A percentile compares a stretch with the other conserved stretches of the same genome.
phyloP scores from a whole-genome alignment of 2,888 invertebrate species.

The Alloplasta piceator region DNA sequence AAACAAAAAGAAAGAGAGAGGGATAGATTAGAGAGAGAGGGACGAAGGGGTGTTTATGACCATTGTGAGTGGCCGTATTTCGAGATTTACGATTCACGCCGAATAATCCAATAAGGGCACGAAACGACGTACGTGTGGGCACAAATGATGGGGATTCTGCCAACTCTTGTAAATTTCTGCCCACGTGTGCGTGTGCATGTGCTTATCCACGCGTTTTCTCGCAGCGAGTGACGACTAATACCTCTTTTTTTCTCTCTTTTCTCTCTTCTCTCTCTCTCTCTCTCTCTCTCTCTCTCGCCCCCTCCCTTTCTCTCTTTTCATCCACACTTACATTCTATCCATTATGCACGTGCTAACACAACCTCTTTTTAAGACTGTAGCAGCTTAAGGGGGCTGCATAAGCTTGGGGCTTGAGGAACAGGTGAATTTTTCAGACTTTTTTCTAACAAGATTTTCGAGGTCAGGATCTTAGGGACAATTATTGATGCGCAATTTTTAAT shows the following conservation, averaged over 20 bases:
- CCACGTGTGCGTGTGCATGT: not conserved
- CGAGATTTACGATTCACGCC: slow-evolving; percentile 66
- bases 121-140: slow-evolving; percentile 61
- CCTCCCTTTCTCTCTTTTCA: not conserved
- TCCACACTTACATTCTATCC: too few relatives aligned
- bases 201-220: slow-evolving; percentile 42
- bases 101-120: slow-evolving; percentile 64
- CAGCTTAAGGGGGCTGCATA: too few relatives aligned
- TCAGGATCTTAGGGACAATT: too few relatives aligned
- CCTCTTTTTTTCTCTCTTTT: not conserved
- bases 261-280: too few relatives aligned
- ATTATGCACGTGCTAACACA: too few relatives aligned
- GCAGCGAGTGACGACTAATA: slow-evolving; percentile 5
- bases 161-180: slow-evolving; percentile 14
- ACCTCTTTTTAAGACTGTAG: too few relatives aligned
- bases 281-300: too few relatives aligned
- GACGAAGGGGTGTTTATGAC: slow-evolving; percentile 58
- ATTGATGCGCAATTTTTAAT: too few relatives aligned
- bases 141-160: slow-evolving; percentile 58
- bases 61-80: slow-evolving; percentile 50
- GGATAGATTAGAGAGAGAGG: not conserved
- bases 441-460: too few relatives aligned
- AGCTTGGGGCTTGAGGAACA: too few relatives aligned
- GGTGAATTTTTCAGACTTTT: too few relatives aligned
- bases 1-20: slow-evolving; percentile 1